Evolutionary conservation across 2,113 vertebrate genomes (phyloP).

Genomic region (Lampris megalopsis): DNA sequence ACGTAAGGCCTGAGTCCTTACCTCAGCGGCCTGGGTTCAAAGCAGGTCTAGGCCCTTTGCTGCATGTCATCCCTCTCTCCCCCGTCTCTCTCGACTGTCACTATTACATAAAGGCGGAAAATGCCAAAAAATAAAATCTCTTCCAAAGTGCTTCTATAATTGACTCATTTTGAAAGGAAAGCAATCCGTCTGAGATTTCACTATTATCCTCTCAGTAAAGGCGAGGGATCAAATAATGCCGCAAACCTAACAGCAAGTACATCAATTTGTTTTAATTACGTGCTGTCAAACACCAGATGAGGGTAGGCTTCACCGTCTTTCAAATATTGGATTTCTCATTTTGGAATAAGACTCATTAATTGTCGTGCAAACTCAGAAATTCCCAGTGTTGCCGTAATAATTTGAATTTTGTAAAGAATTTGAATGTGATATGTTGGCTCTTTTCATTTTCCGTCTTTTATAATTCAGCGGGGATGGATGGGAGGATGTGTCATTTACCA

Average conservation of each 20-base stretch:
- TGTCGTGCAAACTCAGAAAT: too few species aligned
- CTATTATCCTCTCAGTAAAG: too few species aligned
- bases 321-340: background rate
- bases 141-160: too few species aligned
- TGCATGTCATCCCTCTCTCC: too few species aligned
- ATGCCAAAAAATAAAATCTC: too few species aligned
- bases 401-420: constrained; percentile 17
- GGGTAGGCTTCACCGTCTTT: background rate
- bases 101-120: too few species aligned
- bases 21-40: too few species aligned
- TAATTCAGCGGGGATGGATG: constrained; percentile 38
- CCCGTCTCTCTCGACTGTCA: too few species aligned
- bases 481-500: constrained; percentile 62
- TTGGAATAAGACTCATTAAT: background rate
- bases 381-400: background rate
- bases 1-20: too few species aligned
- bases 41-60: too few species aligned
- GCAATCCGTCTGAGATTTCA: background rate
- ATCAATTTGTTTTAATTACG: constrained; percentile 44
- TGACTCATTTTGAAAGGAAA: background rate
- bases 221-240: too few species aligned
- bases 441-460: constrained; percentile 46
- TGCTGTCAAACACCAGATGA: constrained; percentile 4
- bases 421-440: background rate
- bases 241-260: background rate